phyloP scores from a whole-genome alignment of 2,113 vertebrate species.

The Actenoides hombroni region DNA sequence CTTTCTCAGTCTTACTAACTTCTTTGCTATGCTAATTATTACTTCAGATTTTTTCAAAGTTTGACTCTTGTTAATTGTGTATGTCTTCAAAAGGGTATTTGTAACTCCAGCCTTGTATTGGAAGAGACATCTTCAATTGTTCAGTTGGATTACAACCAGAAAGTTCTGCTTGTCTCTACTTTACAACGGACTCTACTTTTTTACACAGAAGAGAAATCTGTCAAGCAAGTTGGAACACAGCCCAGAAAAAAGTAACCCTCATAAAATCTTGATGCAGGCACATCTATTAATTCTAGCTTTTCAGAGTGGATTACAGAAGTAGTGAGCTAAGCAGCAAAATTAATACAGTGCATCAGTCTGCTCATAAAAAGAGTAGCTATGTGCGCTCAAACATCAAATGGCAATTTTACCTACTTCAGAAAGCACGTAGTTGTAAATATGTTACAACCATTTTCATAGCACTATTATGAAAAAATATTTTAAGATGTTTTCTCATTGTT shows the following conservation, averaged over 20 bases:
- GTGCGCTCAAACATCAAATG: background rate
- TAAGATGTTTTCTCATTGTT: background rate
- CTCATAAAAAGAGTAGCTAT: background rate
- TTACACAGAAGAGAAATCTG: conserved; percentile 85
- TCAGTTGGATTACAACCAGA: conserved; percentile 94
- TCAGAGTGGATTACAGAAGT: background rate
- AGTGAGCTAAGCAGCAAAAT: background rate
- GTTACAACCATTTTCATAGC: background rate
- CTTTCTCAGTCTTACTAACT: background rate
- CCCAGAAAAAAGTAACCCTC: conserved; percentile 86
- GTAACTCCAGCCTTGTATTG: conserved; percentile 85
- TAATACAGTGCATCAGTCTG: background rate
- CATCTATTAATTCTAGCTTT: background rate
- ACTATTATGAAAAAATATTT: background rate
- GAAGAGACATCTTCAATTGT: conserved; percentile 90
- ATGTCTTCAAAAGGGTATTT: conserved; percentile 80
- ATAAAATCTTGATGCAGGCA: conserved; percentile 9
- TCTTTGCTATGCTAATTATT: background rate
- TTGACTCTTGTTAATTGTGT: background rate
- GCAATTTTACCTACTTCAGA: background rate
- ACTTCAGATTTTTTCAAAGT: background rate
- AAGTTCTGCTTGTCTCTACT: conserved; percentile 90
- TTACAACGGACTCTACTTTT: conserved; percentile 88
- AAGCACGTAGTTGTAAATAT: background rate
- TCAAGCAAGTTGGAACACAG: conserved; percentile 88